Base-by-base conservation (phyloP, 2,888 invertebrate species). In the Coleophora deauratella region DNA sequence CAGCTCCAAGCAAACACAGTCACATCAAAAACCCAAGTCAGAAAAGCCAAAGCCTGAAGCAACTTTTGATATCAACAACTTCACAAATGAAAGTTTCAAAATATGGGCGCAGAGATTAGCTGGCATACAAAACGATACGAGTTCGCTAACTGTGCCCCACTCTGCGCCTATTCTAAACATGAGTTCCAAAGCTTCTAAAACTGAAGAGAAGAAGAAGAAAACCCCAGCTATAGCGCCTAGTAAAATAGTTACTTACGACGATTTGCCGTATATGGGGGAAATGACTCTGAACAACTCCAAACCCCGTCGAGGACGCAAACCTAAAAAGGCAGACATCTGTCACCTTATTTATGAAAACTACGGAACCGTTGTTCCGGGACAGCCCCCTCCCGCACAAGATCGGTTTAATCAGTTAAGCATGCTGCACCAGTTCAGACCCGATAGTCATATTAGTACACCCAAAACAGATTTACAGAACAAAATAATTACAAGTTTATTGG, bases 271-370 rank as follows among this genome's bases (percentile, higher is more conserved):
- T 72, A 96, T 96, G 95, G 96, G 96, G 0, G 96, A 96, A 69
- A 95, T 96, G 87, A 95, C 95, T 0, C 72, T 96, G 41, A 95
- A 95, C 63, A 94, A 96, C 72, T 93, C 93, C 10, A 93, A 95
- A 55, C 96, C 96, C 0, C 79, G 95, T 31, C 87, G 96, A 46
- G 96, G 96, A 0, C 86, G 96, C 12, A 96, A 96, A 62, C 96
- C 96, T 0, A 96, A 96, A 66, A 96, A 96, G 70, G 95, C 96
- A 0, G 96, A 96, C 62, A 96, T 96, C 51, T 96, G 96, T 52
- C 96, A 96, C 62, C 79, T 96, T 34, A 96, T 96, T 52, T 95
- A 96, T 62, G 96, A 96, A 67, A 96, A 96, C 69, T 96, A 96
- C 65, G 96, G 95, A 2, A 95, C 94, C 0, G 93, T 95, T 10